Conservation (phyloP, 2,797 vertebrate genomes). For the Myoxocephalus aenaeus region DNA sequence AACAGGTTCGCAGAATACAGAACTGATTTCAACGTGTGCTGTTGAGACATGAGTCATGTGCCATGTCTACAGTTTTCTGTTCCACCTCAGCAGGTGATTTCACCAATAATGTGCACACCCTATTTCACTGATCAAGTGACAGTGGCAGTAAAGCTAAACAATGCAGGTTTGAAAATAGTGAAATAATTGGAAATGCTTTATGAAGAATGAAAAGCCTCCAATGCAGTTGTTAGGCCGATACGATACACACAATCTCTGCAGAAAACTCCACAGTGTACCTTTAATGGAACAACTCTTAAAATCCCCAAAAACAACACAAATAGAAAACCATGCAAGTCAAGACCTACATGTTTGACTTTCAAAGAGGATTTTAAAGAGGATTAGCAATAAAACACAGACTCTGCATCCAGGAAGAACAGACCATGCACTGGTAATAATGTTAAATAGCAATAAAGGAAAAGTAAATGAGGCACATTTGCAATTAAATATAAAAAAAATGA, state of each 20-base stretch:
- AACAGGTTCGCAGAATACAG: constrained; percentile 33
- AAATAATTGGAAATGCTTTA: background rate
- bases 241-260: background rate
- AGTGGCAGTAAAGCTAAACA: background rate
- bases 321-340: background rate
- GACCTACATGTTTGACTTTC: background rate
- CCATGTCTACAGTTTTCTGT: constrained; percentile 17
- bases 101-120: background rate
- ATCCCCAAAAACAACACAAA: background rate
- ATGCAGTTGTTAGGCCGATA: background rate
- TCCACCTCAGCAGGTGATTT: constrained; percentile 26
- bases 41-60: constrained; percentile 21
- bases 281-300: background rate
- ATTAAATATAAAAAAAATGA: constrained; percentile 1
- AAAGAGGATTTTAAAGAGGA: background rate
- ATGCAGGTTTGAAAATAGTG: background rate
- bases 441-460: background rate
- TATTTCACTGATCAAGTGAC: background rate
- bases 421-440: background rate
- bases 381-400: background rate
- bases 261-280: too few relatives aligned
- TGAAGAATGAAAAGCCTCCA: background rate
- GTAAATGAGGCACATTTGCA: background rate
- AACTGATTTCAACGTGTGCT: constrained; percentile 7
- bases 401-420: too few relatives aligned